A percentile compares a stretch with the other conserved stretches of the same genome.
Evolutionary conservation across 2,888 invertebrate species (phyloP).

Genomic region (Meteorus colon): DNA sequence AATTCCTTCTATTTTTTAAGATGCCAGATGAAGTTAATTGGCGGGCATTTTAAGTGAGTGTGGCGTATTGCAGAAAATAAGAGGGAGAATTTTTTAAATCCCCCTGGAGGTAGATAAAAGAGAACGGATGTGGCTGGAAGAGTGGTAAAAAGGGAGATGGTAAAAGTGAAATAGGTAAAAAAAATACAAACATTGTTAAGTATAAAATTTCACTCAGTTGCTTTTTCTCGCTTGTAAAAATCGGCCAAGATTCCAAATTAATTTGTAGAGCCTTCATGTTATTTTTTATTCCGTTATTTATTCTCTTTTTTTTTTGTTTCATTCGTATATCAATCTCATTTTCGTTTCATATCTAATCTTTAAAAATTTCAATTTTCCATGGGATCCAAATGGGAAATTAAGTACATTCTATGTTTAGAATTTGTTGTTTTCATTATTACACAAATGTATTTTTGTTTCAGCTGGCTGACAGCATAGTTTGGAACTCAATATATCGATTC

Average conservation of each 20-base stretch:
- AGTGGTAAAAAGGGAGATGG: neutral
- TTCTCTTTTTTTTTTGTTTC: neutral
- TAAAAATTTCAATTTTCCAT: neutral
- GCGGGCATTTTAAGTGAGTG: conserved; percentile 33
- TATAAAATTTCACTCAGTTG: conserved; percentile 37
- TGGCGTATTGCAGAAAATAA: conserved; percentile 26
- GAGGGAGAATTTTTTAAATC: conserved; percentile 36
- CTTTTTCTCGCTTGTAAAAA: conserved; percentile 31
- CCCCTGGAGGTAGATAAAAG: neutral
- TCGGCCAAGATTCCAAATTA: conserved; percentile 34
- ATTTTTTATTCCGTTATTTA: conserved; percentile 13
- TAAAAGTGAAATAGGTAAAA: conserved; percentile 9
- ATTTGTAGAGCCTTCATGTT: conserved; percentile 20
- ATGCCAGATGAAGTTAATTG: conserved; percentile 39
- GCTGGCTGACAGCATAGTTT: no score
- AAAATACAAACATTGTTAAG: conserved; percentile 6
- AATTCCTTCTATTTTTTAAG: conserved; percentile 18
- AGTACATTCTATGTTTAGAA: no score
- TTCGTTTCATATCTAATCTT: neutral
- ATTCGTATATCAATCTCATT: no score
- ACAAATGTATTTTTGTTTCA: no score
- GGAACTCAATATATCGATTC: no score
- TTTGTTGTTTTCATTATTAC: no score
- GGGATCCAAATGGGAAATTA: no score
- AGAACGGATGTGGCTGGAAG: neutral